Conservation (phyloP, 35 echinoderm and acorn worm species). For the Apostichopus californicus region DNA sequence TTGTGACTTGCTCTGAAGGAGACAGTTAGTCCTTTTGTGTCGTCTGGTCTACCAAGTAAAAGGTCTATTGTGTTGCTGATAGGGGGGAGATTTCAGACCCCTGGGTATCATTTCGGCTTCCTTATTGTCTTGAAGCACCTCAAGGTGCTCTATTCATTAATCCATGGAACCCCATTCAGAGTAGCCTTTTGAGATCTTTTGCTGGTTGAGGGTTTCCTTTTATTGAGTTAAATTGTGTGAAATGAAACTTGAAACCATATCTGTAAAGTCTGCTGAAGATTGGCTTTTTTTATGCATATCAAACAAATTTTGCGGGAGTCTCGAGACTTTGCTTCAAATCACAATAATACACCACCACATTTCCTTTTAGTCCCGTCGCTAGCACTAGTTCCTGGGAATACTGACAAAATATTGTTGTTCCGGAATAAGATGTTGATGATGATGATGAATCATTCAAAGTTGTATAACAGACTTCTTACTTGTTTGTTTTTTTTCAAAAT, state of each 20-base stretch:
- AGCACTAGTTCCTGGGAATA: no score
- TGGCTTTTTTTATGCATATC: no score
- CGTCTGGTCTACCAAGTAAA: not conserved
- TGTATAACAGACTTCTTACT: no score
- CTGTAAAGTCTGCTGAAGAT: no score
- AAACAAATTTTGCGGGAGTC: no score
- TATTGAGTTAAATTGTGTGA: constrained; percentile 41
- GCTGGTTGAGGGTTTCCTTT: not conserved
- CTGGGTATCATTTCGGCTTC: constrained; percentile 44
- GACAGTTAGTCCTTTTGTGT: not conserved
- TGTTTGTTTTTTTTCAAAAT: no score
- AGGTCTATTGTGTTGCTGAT: constrained; percentile 23
- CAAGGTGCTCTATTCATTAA: constrained; percentile 50
- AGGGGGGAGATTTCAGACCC: constrained; percentile 10
- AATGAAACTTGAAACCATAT: constrained; percentile 43
- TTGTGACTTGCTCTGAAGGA: not conserved
- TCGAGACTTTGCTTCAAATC: no score
- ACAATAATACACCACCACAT: no score
- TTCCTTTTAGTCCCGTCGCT: no score
- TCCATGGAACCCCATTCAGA: constrained; percentile 22
- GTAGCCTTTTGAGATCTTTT: not conserved
- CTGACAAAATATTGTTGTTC: no score
- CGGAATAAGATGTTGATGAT: no score
- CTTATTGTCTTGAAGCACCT: constrained; percentile 18
- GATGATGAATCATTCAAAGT: no score